These are phyloP conservation scores for Oxytorus armatus DNA, from an alignment of 2,888 invertebrate species.

Conservation along the genomic window DNA sequence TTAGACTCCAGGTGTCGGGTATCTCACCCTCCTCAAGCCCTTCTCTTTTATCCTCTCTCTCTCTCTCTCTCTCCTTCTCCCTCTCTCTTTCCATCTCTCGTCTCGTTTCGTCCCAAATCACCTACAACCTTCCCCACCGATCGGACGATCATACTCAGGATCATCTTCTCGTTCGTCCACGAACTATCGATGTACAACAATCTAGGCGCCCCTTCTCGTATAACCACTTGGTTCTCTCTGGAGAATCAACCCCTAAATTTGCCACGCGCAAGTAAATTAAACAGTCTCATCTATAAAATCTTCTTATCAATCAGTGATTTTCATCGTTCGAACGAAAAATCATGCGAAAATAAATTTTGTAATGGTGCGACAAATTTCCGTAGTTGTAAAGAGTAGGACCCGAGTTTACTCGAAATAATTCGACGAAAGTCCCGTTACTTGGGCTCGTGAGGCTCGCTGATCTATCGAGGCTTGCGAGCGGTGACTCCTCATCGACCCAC, in stretches of 20 bases:
- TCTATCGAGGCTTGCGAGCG: too few species aligned
- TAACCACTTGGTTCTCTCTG: constrained; percentile 35
- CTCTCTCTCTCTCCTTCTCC: constrained; percentile 6
- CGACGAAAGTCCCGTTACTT: too few species aligned
- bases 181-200: constrained; percentile 41
- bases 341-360: background rate
- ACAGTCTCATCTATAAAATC: constrained; percentile 11
- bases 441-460: too few species aligned
- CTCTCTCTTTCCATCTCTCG: too few species aligned
- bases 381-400: too few species aligned
- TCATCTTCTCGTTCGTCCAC: constrained; percentile 70
- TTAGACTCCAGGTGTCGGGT: constrained; percentile 81
- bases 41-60: constrained; percentile 64
- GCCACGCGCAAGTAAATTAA: constrained; percentile 52
- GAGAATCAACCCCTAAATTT: constrained; percentile 30
- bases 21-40: constrained; percentile 73
- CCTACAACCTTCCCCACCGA: constrained; percentile 54
- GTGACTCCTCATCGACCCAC: too few species aligned
- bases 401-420: too few species aligned
- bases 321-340: background rate
- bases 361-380: too few species aligned
- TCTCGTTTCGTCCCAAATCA: constrained; percentile 17
- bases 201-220: constrained; percentile 34
- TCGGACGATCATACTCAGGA: constrained; percentile 76
- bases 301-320: background rate